These are phyloP conservation scores for Psilopsiagon aymara DNA, from an alignment of 2,113 vertebrate species.

Conservation along the genomic window DNA sequence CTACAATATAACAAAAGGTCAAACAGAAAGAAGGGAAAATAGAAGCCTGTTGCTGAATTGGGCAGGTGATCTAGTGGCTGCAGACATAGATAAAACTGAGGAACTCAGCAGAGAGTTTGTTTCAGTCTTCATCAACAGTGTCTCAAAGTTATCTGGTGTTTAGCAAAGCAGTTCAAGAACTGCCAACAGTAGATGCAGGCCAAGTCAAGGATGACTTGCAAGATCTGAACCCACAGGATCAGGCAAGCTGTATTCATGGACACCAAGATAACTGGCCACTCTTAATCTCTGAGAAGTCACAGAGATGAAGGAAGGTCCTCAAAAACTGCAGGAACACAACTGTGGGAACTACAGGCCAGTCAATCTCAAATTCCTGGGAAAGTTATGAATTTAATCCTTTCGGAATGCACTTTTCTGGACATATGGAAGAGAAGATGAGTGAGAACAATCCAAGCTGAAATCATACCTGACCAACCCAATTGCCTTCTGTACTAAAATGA, in stretches of 20 bases:
- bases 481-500: background rate
- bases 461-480: background rate
- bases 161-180: background rate
- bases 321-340: background rate
- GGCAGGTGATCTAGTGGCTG: background rate
- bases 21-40: background rate
- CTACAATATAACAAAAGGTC: background rate
- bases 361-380: background rate
- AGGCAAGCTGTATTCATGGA: background rate
- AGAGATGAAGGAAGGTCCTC: background rate
- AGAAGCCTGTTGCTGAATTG: background rate
- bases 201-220: background rate
- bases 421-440: background rate
- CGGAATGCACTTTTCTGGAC: background rate
- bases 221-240: background rate
- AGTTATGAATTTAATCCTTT: background rate
- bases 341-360: background rate
- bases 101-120: background rate
- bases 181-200: rapidly evolving
- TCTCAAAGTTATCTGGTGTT: background rate
- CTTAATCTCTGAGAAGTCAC: background rate
- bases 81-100: background rate
- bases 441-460: background rate
- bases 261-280: background rate
- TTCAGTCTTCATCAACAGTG: background rate